phyloP scores from a whole-genome alignment of 2,113 vertebrate genomes.

The Mystacornis crossleyi region DNA sequence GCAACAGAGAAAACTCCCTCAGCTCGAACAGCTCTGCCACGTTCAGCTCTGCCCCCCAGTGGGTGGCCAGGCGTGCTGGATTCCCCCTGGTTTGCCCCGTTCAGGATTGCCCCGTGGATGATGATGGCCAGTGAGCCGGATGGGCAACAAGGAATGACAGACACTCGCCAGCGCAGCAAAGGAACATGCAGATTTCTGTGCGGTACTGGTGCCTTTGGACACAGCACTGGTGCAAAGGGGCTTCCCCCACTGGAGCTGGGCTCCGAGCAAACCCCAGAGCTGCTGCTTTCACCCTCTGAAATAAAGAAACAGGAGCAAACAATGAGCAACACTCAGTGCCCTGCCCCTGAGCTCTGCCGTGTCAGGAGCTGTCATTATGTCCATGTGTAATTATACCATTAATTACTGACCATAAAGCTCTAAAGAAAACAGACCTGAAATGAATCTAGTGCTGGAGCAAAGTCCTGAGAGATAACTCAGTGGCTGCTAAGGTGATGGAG shows the following conservation, averaged over 20 bases:
- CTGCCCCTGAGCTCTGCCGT: background rate
- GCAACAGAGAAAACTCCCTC: background rate
- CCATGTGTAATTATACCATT: conserved; percentile 29
- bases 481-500: conserved; percentile 35
- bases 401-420: conserved; percentile 64
- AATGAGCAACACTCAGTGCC: background rate
- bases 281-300: background rate
- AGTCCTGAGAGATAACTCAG: conserved; percentile 43
- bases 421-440: conserved; percentile 61
- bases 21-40: background rate
- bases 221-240: background rate
- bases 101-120: background rate
- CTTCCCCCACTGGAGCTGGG: background rate
- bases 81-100: fast-evolving
- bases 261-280: background rate
- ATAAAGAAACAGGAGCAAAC: background rate
- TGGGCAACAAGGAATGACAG: background rate
- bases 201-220: background rate
- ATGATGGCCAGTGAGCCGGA: fast-evolving
- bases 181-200: fast-evolving
- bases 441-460: background rate
- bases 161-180: background rate
- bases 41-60: background rate
- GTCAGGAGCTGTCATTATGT: conserved; percentile 44
- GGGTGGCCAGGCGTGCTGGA: background rate